Evolutionary conservation across 2,797 vertebrate genomes (phyloP).

Genomic region (Rhabdophis nuchalis): DNA sequence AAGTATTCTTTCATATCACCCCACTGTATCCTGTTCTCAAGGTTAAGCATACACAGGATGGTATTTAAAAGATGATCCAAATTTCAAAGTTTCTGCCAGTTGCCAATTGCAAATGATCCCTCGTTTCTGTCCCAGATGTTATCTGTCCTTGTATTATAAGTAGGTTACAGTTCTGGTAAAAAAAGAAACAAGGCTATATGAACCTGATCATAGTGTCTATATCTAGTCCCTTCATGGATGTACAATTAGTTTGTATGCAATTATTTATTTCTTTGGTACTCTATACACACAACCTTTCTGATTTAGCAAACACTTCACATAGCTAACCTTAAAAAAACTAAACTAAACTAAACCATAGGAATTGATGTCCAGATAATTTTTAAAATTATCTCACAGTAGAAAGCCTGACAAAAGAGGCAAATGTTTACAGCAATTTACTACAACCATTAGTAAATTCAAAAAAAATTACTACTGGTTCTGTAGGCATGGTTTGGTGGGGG

Average conservation of each 20-base stretch:
- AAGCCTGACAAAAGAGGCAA: background rate
- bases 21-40: background rate
- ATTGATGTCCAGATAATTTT: background rate
- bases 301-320: background rate
- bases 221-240: background rate
- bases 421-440: too few species aligned
- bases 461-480: too few species aligned
- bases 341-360: background rate
- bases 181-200: background rate
- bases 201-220: background rate
- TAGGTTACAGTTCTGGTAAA: background rate
- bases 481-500: too few species aligned
- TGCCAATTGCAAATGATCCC: background rate
- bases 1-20: background rate
- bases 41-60: background rate
- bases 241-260: background rate
- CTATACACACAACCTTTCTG: background rate
- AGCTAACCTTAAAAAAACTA: background rate
- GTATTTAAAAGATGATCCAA: background rate
- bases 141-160: background rate
- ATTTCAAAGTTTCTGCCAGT: background rate
- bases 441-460: too few species aligned
- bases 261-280: background rate
- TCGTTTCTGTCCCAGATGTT: background rate
- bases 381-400: background rate